Percentiles rank a stretch among this genome's conserved stretches.
phyloP scores from a whole-genome alignment of 2,113 vertebrate species.

The Chloroceryle aenea region DNA sequence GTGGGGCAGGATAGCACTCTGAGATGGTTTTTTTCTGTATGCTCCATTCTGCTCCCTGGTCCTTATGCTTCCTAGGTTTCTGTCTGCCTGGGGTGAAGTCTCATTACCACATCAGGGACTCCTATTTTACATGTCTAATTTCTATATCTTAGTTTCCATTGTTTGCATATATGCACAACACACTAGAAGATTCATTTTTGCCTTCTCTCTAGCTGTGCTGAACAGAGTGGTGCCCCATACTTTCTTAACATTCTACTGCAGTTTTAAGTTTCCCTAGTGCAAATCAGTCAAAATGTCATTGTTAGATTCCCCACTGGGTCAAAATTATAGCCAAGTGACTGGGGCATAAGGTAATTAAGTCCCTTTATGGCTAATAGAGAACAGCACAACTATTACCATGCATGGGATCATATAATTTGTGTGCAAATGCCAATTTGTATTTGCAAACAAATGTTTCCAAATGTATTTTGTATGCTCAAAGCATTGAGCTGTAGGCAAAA shows the following conservation, averaged over 20 bases:
- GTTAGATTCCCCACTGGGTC: neutral
- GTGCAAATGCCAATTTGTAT: neutral
- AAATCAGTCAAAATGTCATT: neutral
- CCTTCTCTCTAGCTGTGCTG: neutral
- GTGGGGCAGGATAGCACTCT: neutral
- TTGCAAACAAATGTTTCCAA: neutral
- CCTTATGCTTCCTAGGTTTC: neutral
- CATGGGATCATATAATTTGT: neutral
- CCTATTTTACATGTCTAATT: neutral
- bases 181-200: neutral
- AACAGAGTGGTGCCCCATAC: neutral
- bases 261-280: neutral
- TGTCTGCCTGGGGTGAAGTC: neutral
- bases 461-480: neutral
- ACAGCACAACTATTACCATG: neutral
- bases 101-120: neutral
- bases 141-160: neutral
- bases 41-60: neutral
- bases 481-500: neutral
- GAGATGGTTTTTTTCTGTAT: neutral
- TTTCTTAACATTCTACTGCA: neutral
- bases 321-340: neutral
- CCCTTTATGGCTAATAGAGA: neutral
- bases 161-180: neutral
- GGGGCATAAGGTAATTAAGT: neutral